Evolutionary conservation across 2,888 invertebrate species (phyloP), one percentile per base, ranked within the genome.

Genomic region (Drosophila parthenogenetica): DNA sequence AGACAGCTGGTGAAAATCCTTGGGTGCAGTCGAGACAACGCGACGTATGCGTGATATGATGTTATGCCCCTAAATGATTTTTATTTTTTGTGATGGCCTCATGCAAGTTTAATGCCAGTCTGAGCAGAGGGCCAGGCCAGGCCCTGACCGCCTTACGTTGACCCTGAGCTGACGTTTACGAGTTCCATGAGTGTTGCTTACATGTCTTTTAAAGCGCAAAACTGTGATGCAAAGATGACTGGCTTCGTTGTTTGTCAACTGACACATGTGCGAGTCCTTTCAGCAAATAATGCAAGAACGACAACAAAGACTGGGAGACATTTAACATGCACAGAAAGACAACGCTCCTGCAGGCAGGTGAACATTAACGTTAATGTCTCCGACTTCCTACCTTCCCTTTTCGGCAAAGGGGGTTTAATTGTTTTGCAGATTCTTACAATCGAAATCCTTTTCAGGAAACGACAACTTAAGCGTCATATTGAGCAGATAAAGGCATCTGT

Each of bases 51-150:
- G 74, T 78, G 78, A 69, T 67, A 60, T 68, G 55, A 50, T 66
- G 53, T 49, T 45, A 22, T 64, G 69, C 32, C 57, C 45, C 58
- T 50, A 62, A 61, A 73, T 67, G 45, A 11, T 48, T 35, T 55
- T 14, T n/a, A 7, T 40, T 46, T 59, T 25, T 13, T 19, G 45
- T 45, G 29, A 49, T 72, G 49, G 51, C 39, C 57, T 58, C 75
- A 57, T 77, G 77, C 60, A 77, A 66, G 77, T 75, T 77, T 77
- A 77, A 77, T 75, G 77, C 13, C 62, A 72, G 72, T 76, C 65
- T 64, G 69, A 35, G 37, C 58, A 55, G 10, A 46, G 17, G 43
- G 61, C 64, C 45, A 42, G 51, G 57, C 60, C 50, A 42, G 51
- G 57, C 60, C 50, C 42, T 55, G 73, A 53, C 65, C 54, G 59